Evolutionary conservation across 2,888 invertebrate genomes (phyloP).

Genomic region (Pachliopta kotzebuea): DNA sequence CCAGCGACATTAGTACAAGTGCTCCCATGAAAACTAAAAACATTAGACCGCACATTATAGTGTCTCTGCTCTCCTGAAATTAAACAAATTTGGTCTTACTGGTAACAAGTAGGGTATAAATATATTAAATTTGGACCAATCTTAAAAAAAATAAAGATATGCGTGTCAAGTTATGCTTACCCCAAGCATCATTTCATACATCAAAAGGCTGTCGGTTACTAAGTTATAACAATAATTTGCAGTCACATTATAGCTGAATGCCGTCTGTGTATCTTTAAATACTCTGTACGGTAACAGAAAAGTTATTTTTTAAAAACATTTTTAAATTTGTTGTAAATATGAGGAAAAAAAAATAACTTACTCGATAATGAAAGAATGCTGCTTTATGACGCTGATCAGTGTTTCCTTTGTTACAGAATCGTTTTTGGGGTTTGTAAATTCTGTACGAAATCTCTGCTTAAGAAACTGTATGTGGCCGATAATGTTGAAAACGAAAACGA

Average conservation of each 20-base stretch:
- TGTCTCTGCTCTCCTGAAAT: slow-evolving; percentile 36
- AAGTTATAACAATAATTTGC: slow-evolving; percentile 47
- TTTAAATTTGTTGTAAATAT: slow-evolving; percentile 8
- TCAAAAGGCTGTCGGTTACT: slow-evolving; percentile 44
- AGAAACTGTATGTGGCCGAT: slow-evolving; percentile 45
- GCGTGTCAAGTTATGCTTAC: slow-evolving; percentile 32
- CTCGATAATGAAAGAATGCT: slow-evolving; percentile 44
- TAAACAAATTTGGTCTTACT: neutral
- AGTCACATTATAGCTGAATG: slow-evolving; percentile 45
- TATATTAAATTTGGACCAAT: neutral
- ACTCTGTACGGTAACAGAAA: slow-evolving; percentile 33
- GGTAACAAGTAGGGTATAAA: neutral
- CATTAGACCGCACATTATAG: slow-evolving; percentile 30
- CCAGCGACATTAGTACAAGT: slow-evolving; percentile 42
- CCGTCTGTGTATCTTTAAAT: slow-evolving; percentile 41
- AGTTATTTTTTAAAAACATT: neutral
- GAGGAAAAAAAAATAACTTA: slow-evolving; percentile 32
- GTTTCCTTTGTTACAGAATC: slow-evolving; percentile 34
- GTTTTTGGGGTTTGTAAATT: slow-evolving; percentile 31
- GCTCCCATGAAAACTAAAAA: slow-evolving; percentile 40
- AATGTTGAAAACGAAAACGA: slow-evolving; percentile 43
- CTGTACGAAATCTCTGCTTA: slow-evolving; percentile 39
- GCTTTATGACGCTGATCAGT: slow-evolving; percentile 39
- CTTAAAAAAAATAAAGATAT: neutral
- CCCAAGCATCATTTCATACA: slow-evolving; percentile 46